Evolutionary conservation across 1,140 invertebrate genomes (phyloP), one percentile per base, ranked within the genome.

Genomic region (Charaxes varanes): DNA sequence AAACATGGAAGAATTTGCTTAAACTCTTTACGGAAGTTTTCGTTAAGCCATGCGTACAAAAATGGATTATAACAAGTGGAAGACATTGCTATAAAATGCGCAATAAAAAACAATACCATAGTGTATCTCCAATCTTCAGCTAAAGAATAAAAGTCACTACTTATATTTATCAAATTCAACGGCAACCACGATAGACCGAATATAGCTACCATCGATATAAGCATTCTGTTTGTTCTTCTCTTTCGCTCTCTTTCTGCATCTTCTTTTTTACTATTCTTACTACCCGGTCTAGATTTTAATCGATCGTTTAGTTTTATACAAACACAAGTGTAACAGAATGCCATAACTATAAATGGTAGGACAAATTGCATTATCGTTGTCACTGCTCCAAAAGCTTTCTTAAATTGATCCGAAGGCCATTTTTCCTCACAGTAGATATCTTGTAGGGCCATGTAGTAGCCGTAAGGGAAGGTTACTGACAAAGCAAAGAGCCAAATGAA

Each of bases 1-100:
- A 93, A 91, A 72, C 91, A 93, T 4, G 92, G 92, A 41, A 94
- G 73, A 8, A 73, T 73, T 33, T 93, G 87, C 46, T 95, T 95
- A 70, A 98, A 98, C 74, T 98, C 96, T 76, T 98, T 97, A 19
- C 95, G 89, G 71, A 99, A 99, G 80, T 97, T 98, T 48, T 98
- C 97, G 79, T 99, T 99, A 67, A 99, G 90, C 96, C 97, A 99
- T 10, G 97, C 96, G 78, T 98, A 99, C 60, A 90, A 69, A 49
- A 90, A 89, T 0, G 96, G 96, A 81, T 98, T 98, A 82, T 97
- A 98, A 68, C 95, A 96, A 0, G 94, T 96, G 3, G 95, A 97
- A 32, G 89, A 94, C 95, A 98, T 98, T 26, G 96, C 97, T 32
- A 98, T 90, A n/a, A 95, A 91, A 72, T 99, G 97, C 3, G 93